Evolutionary conservation across 2,113 vertebrate genomes (phyloP).

Genomic region (Platysteira castanea): DNA sequence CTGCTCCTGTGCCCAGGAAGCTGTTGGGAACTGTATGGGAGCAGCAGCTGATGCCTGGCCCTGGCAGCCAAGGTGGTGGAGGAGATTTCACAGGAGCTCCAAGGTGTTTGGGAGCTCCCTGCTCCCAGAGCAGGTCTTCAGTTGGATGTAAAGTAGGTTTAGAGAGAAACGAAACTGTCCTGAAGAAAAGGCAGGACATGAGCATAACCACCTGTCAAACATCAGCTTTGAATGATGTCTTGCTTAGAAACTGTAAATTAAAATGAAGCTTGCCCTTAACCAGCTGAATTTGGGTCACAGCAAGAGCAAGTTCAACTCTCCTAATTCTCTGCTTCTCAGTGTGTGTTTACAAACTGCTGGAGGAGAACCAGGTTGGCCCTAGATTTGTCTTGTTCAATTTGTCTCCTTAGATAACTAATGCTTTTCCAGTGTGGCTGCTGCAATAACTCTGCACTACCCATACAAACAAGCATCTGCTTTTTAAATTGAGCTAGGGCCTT

Average conservation of each 20-base stretch:
- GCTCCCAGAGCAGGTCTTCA: background rate
- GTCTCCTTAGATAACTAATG: conserved; percentile 1
- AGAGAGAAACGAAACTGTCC: background rate
- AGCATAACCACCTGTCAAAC: background rate
- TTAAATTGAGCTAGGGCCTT: background rate
- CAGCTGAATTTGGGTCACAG: background rate
- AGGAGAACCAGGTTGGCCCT: conserved; percentile 25
- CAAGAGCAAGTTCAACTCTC: background rate
- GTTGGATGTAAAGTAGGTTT: background rate
- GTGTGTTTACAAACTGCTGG: conserved; percentile 1
- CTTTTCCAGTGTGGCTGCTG: background rate
- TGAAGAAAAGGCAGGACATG: background rate
- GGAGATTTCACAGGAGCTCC: background rate
- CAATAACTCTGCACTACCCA: background rate
- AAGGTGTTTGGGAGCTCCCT: background rate
- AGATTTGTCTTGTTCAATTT: conserved; percentile 45
- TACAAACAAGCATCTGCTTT: background rate
- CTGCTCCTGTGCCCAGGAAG: background rate
- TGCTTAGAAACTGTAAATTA: background rate
- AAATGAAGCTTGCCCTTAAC: background rate
- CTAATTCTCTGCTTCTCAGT: background rate
- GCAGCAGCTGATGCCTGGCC: background rate
- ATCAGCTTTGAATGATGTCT: background rate
- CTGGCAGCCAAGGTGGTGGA: rapidly evolving
- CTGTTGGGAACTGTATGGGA: background rate